Evolutionary conservation across 2,113 vertebrate species (phyloP), one percentile per base, ranked within the genome.

Genomic region (Ctenodactylus gundi): DNA sequence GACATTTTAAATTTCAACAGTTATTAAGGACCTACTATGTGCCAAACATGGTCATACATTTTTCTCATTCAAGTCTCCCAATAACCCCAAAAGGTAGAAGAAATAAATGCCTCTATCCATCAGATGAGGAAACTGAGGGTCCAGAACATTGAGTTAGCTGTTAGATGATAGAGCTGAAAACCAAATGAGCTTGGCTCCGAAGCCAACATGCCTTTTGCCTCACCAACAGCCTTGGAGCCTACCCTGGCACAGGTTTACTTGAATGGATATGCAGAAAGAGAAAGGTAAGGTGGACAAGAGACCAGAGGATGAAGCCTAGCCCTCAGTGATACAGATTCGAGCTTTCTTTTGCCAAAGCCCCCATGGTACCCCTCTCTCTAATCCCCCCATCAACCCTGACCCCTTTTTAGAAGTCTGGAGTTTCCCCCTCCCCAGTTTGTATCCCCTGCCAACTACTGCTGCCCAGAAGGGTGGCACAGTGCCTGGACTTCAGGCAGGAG

Each of bases 401-500:
- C 88, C 87, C 86, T 81, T 53, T 96, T 82, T 76, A 90, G 60
- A 85, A 90, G 67, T 36, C 81, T 95, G 94, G 96, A 97, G 75
- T 85, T 39, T 34, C 62, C 27, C 62, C 83, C 70, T 55, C 76
- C 77, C 67, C 85, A 83, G 62, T 75, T 72, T 82, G 62, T 62
- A 94, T 44, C 62, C 85, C 88, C 83, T 97, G 94, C 94, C 93
- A 96, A 60, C 90, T 87, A 76, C 87, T 83, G 76, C 87, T 97
- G 94, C 95, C 91, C 85, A 85, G 94, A 95, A 95, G 36, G 39
- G 87, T 96, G 96, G 94, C 94, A 94, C 84, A 68, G 64, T 82
- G 94, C 94, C 95, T 95, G 60, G 81, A 82, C 76, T 94, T 91
- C 70, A 95, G 90, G 77, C 60, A 81, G 77, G 87, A 95, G 58